A percentile compares a stretch with the other conserved stretches of the same genome.
phyloP scores from a whole-genome alignment of 2,113 vertebrate genomes.

The Microtus montanus region DNA sequence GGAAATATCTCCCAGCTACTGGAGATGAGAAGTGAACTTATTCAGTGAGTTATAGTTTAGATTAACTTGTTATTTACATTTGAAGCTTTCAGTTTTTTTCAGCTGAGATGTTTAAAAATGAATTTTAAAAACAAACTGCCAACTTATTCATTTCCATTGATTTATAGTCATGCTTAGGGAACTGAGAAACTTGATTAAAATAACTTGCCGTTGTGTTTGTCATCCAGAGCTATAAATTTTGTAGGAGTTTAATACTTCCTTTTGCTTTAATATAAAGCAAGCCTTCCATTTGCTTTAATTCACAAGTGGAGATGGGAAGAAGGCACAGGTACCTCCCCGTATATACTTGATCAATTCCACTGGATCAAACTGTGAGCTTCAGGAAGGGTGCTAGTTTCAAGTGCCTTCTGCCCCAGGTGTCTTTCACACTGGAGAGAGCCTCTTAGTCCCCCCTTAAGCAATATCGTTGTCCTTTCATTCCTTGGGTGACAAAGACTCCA shows the following conservation, averaged over 20 bases:
- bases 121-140: constrained; percentile 61
- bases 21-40: not conserved
- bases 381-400: not conserved
- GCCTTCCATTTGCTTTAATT: not conserved
- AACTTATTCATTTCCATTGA: constrained; percentile 60
- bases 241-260: constrained; percentile 32
- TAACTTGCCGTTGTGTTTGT: constrained; percentile 49
- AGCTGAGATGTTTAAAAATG: constrained; percentile 51
- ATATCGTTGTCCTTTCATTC: no score
- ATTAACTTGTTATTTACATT: constrained; percentile 54
- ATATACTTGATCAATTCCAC: not conserved
- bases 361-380: not conserved
- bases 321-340: rapidly evolving
- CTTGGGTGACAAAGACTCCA: not conserved
- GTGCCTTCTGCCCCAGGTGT: not conserved
- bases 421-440: not conserved
- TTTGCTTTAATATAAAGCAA: constrained; percentile 26
- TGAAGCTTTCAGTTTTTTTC: constrained; percentile 14
- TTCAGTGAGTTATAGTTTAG: not conserved
- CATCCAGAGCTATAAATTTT: constrained; percentile 48
- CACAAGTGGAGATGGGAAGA: not conserved
- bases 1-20: not conserved
- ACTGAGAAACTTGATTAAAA: constrained; percentile 62
- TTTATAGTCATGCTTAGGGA: constrained; percentile 55
- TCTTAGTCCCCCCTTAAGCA: not conserved